Evolutionary conservation across 2,888 invertebrate genomes (phyloP).

Genomic region (Amorpha juglandis): DNA sequence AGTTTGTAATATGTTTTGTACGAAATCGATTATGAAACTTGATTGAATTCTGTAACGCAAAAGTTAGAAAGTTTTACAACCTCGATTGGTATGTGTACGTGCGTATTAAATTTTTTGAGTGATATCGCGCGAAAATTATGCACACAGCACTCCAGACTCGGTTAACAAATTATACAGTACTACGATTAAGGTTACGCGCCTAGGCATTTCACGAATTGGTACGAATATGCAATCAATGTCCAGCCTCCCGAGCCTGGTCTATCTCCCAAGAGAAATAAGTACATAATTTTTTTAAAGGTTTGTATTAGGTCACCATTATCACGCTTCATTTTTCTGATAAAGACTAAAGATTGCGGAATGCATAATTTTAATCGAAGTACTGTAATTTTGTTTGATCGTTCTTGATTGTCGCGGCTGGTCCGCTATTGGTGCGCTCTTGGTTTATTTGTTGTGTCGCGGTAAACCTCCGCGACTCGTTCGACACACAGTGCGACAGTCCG

Average conservation of each 20-base stretch:
- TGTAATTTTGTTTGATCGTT: conserved; percentile 41
- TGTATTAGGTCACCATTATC: too few relatives aligned
- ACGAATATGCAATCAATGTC: too few relatives aligned
- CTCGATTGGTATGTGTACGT: conserved; percentile 60
- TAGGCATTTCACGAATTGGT: too few relatives aligned
- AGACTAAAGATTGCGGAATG: too few relatives aligned
- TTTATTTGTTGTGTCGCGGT: conserved; percentile 45
- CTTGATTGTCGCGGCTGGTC: conserved; percentile 20
- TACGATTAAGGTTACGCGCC: too few relatives aligned
- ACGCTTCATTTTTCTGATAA: too few relatives aligned
- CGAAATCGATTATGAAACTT: conserved; percentile 20
- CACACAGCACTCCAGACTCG: conserved; percentile 45
- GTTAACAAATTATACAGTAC: conserved; percentile 35
- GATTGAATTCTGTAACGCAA: conserved; percentile 26
- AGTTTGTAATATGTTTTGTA: conserved; percentile 18
- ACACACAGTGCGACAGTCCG: conserved; percentile 52
- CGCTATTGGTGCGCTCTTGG: conserved; percentile 39
- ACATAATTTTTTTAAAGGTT: too few relatives aligned
- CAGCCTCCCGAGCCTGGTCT: too few relatives aligned
- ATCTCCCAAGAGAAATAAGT: too few relatives aligned
- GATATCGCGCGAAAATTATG: conserved; percentile 46
- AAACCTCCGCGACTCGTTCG: conserved; percentile 55
- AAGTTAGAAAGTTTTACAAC: conserved; percentile 64
- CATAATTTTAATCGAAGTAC: conserved; percentile 32
- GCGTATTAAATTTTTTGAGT: conserved; percentile 60